Conservation (phyloP, 37 sponge, comb jelly and placozoan species). For the Cladorhizidae sp. region DNA sequence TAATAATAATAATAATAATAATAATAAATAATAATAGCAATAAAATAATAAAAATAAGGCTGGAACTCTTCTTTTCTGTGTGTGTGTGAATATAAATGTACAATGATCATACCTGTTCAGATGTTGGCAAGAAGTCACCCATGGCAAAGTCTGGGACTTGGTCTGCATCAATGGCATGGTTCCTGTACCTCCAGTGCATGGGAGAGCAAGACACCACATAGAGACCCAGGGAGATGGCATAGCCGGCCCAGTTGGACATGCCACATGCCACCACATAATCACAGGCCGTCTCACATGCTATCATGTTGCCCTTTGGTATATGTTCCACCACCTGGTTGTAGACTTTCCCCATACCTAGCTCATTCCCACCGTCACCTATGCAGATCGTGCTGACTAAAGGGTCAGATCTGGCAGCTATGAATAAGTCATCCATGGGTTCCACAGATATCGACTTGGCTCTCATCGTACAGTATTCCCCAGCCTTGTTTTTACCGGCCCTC, state of each 20-base stretch:
- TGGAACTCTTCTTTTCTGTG: not conserved
- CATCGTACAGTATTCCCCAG: constrained; percentile 85
- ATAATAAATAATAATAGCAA: not conserved
- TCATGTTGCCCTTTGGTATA: constrained; percentile 47
- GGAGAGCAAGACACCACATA: constrained; percentile 63
- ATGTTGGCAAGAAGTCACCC: constrained; percentile 45
- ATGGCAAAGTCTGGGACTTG: not conserved
- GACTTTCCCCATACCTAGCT: constrained; percentile 94
- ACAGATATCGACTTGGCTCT: constrained; percentile 61
- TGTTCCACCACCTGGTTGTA: constrained; percentile 30
- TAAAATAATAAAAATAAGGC: not conserved
- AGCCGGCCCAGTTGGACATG: constrained; percentile 96
- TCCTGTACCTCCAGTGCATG: constrained; percentile 74
- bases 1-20: too few species aligned
- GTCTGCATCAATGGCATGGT: constrained; percentile 63
- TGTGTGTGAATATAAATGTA: not conserved
- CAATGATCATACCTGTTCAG: constrained; percentile 51
- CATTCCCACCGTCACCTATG: constrained; percentile 97
- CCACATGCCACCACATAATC: constrained; percentile 78
- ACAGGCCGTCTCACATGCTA: constrained; percentile 53
- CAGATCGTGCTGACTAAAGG: constrained; percentile 62
- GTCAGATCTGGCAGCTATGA: constrained; percentile 29
- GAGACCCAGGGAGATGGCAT: constrained; percentile 79
- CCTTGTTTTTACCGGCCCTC: constrained; percentile 57
- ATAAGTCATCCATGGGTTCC: constrained; percentile 75